A percentile compares a stretch with the other conserved stretches of the same genome.
phyloP scores from a whole-genome alignment of 2,113 vertebrate genomes.

The Phocoena phocoena region DNA sequence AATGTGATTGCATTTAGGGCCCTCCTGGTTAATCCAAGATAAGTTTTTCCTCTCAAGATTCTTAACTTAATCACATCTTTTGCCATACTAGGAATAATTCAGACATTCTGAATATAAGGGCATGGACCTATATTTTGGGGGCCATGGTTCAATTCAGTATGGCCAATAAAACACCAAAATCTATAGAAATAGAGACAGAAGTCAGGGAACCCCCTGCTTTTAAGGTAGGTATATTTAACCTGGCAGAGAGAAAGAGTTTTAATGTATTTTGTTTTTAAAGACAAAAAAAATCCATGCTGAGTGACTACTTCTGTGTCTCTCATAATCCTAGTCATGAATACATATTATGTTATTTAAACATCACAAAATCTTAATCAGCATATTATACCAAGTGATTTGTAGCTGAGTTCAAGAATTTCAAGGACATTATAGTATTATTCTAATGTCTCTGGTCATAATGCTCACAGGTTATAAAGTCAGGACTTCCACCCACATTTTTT shows the following conservation, averaged over 20 bases:
- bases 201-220: rapidly evolving
- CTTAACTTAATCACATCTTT: neutral
- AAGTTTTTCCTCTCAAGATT: neutral
- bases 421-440: neutral
- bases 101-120: neutral
- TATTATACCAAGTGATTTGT: neutral
- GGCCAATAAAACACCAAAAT: neutral
- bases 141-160: neutral
- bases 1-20: neutral
- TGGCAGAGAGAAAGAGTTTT: neutral
- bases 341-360: neutral
- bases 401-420: neutral
- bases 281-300: neutral
- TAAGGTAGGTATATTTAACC: neutral
- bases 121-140: neutral
- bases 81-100: neutral
- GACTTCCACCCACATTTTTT: neutral
- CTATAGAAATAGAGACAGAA: neutral
- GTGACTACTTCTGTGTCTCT: neutral
- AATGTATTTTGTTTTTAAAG: neutral
- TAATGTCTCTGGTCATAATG: neutral
- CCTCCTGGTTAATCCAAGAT: neutral
- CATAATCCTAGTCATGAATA: neutral
- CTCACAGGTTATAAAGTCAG: neutral
- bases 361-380: neutral